phyloP scores from a whole-genome alignment of 2,888 invertebrate species.

The Drosophila putrida region DNA sequence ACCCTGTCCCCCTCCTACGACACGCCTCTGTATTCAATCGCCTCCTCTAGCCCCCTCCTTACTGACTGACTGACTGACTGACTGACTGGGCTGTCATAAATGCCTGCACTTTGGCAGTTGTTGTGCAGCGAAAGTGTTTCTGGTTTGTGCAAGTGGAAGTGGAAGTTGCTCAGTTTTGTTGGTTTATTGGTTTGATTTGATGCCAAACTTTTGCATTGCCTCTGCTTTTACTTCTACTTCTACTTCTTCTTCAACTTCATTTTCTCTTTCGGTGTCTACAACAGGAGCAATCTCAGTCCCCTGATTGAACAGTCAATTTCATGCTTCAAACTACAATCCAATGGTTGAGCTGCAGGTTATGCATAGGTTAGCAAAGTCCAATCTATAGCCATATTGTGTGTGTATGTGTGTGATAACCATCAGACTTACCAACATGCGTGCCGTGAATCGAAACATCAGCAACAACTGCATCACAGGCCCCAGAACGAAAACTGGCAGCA shows the following conservation, averaged over 20 bases:
- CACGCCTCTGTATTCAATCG: not conserved
- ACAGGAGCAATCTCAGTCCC: constrained; percentile 20
- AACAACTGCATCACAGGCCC: constrained; percentile 57
- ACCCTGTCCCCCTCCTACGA: not conserved
- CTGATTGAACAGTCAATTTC: constrained; percentile 45
- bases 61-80: not conserved
- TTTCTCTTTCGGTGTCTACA: not conserved
- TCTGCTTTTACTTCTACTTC: not conserved
- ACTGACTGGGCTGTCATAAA: constrained; percentile 62
- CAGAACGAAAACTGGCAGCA: constrained; percentile 47
- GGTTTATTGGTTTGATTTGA: constrained; percentile 75
- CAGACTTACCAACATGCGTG: constrained; percentile 51
- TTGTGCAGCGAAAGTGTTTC: constrained; percentile 74
- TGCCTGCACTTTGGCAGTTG: constrained; percentile 75
- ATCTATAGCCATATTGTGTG: not conserved
- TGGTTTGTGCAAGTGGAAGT: constrained; percentile 44
- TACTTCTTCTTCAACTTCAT: not conserved
- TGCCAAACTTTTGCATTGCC: constrained; percentile 47
- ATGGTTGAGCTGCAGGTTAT: constrained; percentile 32
- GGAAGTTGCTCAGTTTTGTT: constrained; percentile 53
- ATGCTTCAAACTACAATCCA: constrained; percentile 52
- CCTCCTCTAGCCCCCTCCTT: too few relatives aligned
- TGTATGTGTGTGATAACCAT: not conserved
- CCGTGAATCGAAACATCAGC: constrained; percentile 39
- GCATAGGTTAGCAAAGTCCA: constrained; percentile 3